phyloP scores from a whole-genome alignment of 1,140 invertebrate genomes.

The Pachyrhynchus sulphureomaculatus region DNA sequence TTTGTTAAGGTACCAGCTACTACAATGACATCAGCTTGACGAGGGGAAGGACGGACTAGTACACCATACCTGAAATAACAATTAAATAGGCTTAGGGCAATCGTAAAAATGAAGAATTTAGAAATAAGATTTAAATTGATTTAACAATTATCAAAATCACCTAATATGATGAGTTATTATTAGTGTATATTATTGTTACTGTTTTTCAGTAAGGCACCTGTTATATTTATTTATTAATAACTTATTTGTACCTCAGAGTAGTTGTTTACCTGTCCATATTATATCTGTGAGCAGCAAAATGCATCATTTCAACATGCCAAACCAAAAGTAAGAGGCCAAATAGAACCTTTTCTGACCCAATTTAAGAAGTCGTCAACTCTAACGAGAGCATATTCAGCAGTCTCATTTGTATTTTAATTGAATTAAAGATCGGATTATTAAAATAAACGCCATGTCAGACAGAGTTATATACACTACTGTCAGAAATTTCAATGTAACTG shows the following conservation, averaged over 20 bases:
- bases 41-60: slow-evolving; percentile 40
- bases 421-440: too few species aligned
- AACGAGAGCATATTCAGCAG: slow-evolving; percentile 75
- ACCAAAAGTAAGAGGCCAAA: slow-evolving; percentile 93
- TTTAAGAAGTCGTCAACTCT: slow-evolving; percentile 88
- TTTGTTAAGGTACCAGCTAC: slow-evolving; percentile 98
- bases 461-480: too few species aligned
- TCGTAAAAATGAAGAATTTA: too few species aligned
- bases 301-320: slow-evolving; percentile 98
- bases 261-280: slow-evolving; percentile 81
- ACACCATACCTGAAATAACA: slow-evolving; percentile 50
- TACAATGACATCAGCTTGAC: slow-evolving; percentile 92
- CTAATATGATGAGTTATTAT: too few species aligned
- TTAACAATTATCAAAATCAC: too few species aligned
- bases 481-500: too few species aligned
- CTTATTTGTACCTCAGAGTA: too few species aligned
- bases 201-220: too few species aligned
- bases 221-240: too few species aligned
- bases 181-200: too few species aligned
- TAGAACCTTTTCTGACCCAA: slow-evolving; percentile 82
- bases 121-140: too few species aligned
- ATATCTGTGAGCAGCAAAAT: slow-evolving; percentile 90
- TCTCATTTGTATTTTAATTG: slow-evolving; percentile 66
- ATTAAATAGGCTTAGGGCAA: slow-evolving; percentile 1
- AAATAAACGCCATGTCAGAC: too few species aligned